These are phyloP conservation scores for Sebastes reedi DNA, from an alignment of 2,797 vertebrate genomes.

Conservation along the genomic window DNA sequence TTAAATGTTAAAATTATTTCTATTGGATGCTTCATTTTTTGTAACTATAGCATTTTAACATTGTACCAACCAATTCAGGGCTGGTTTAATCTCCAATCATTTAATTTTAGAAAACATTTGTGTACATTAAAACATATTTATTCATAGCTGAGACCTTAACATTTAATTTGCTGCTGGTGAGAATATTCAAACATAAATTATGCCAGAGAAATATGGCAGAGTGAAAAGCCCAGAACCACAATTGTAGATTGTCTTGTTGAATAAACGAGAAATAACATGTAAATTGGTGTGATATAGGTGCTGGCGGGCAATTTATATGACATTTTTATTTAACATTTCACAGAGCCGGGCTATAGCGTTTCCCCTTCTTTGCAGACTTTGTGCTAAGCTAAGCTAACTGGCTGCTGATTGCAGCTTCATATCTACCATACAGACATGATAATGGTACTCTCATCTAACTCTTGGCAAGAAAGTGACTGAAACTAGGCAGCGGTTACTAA, in stretches of 20 bases:
- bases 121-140: too few species aligned
- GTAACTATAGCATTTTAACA: too few species aligned
- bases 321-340: not conserved
- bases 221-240: not conserved
- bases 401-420: not conserved
- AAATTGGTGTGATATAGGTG: not conserved
- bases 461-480: not conserved
- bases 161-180: too few species aligned
- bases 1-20: accelerated
- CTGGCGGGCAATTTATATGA: not conserved
- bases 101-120: too few species aligned
- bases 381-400: not conserved
- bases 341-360: not conserved
- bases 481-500: not conserved
- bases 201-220: too few species aligned
- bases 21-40: accelerated
- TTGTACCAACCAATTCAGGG: too few species aligned
- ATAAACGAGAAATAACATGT: not conserved
- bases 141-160: too few species aligned
- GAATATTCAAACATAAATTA: too few species aligned
- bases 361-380: not conserved
- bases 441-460: not conserved
- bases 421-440: not conserved
- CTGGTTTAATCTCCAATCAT: accelerated
- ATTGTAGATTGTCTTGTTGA: not conserved